Base-by-base conservation (phyloP, 2,888 invertebrate species). In the Plutella xylostella region DNA sequence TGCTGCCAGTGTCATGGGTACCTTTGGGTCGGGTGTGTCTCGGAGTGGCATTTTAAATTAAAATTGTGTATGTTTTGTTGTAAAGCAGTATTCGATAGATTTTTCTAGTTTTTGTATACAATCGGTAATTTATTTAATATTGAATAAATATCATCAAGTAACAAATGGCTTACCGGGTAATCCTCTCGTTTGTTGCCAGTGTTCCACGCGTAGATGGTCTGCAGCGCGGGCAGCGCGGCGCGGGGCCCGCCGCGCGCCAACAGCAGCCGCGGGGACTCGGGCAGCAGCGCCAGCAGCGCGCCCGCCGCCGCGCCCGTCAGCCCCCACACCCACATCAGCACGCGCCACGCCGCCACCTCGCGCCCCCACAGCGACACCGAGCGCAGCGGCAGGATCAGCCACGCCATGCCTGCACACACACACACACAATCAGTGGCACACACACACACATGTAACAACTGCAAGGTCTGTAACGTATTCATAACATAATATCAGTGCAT, bases 231-330 rank as follows among this genome's bases (percentile, higher is more conserved):
- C 31, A 92, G 53, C 0, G 92, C 90, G 45, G 85, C 80, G 0
- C 86, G 82, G 0, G 86, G 77, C 28, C 86, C 85, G 1, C 88
- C 88, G 40, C 88, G 86, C 1, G 89, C 85, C 9, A 91, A 73
- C 35, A 90, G 69, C 61, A 88, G 94, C 57, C 92, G 88, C 0
- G 94, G 94, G 48, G 92, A 93, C 64, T 94, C 94, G 0, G 93
- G 93, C 47, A 90, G 72, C 35, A 73, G 68, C 3, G 85, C 58
- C 3, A 90, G 68, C 4, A 88, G 82, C 0, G 85, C 42, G 0
- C 89, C 86, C 0, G 90, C 88, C 0, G 88, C 50, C 4, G 92
- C 49, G 30, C 89, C 88, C 1, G 93, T 88, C 0, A 89, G 55
- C 2, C 89, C 87, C 66, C 92, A 87, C 0, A 88, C 61, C 49